Evolutionary conservation across 1,140 invertebrate genomes (phyloP).

Genomic region (Listronotus bonariensis): DNA sequence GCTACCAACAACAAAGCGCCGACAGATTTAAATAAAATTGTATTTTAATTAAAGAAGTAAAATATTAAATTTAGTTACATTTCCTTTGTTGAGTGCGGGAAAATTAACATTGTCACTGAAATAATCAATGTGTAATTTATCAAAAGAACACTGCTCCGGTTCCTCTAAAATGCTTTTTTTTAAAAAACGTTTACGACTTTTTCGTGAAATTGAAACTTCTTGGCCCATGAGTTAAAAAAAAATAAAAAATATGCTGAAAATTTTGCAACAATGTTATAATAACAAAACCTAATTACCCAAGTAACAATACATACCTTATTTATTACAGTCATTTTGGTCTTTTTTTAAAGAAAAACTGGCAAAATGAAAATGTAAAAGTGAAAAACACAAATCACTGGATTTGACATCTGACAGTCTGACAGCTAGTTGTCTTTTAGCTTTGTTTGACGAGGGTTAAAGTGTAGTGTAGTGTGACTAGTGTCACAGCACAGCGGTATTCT

Average conservation of each 20-base stretch:
- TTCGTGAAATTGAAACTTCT: conserved; percentile 33
- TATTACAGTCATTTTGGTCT: conserved; percentile 48
- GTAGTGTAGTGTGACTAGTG: too few species aligned
- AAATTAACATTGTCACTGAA: conserved; percentile 22
- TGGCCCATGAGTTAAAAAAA: conserved; percentile 40
- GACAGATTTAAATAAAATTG: too few species aligned
- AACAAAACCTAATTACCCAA: conserved; percentile 5
- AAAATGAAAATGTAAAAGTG: not conserved
- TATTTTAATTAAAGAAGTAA: too few species aligned
- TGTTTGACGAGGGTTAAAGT: too few species aligned
- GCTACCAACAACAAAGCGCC: too few species aligned
- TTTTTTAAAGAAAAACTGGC: conserved; percentile 5
- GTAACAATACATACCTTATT: conserved; percentile 47
- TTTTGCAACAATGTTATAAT: not conserved
- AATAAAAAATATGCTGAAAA: conserved; percentile 6
- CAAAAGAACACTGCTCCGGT: not conserved
- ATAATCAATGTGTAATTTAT: conserved; percentile 17
- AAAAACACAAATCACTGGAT: conserved; percentile 36
- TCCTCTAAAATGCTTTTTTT: conserved; percentile 11
- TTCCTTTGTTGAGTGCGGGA: not conserved
- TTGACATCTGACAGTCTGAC: conserved; percentile 32
- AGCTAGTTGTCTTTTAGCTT: too few species aligned
- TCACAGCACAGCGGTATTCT: too few species aligned
- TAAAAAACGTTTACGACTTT: conserved; percentile 21
- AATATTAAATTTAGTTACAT: too few species aligned